These are phyloP conservation scores for Hucho hucho DNA, from an alignment of 2,113 vertebrate species.

Conservation along the genomic window DNA sequence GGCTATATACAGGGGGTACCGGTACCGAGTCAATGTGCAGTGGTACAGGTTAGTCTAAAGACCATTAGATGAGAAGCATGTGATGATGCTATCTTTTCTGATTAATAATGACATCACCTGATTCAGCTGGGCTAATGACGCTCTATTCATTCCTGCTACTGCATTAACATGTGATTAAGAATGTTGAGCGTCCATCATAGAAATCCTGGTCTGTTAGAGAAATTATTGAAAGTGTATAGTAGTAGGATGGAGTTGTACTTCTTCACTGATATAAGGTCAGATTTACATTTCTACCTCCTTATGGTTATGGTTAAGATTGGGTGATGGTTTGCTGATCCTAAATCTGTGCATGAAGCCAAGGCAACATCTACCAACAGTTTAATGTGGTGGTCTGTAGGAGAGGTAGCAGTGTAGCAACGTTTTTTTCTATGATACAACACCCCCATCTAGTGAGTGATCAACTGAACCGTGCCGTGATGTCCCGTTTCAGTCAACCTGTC, in stretches of 20 bases:
- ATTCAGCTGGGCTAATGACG: slow-evolving; percentile 9
- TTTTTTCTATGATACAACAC: slow-evolving; percentile 39
- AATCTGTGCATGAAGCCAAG: too few relatives aligned
- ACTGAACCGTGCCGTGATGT: neutral
- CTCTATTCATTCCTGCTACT: neutral
- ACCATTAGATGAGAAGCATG: neutral
- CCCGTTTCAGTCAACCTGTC: neutral
- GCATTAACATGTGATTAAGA: slow-evolving; percentile 1
- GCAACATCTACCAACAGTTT: too few relatives aligned
- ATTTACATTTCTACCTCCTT: neutral
- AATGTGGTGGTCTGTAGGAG: neutral
- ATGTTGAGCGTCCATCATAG: neutral
- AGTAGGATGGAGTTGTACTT: neutral
- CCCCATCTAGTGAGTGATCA: slow-evolving; percentile 63
- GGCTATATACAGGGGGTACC: neutral
- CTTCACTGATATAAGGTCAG: neutral
- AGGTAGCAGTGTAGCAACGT: neutral
- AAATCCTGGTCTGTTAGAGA: neutral
- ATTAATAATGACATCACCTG: slow-evolving; percentile 8
- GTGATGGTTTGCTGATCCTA: neutral
- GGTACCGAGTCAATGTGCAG: too few relatives aligned
- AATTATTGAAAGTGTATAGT: neutral
- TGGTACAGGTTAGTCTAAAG: slow-evolving; percentile 1
- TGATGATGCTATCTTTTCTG: slow-evolving; percentile 9
- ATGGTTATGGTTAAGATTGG: neutral